Evolutionary conservation across 2,113 vertebrate species (phyloP).

Genomic region (Synodontis membranacea): DNA sequence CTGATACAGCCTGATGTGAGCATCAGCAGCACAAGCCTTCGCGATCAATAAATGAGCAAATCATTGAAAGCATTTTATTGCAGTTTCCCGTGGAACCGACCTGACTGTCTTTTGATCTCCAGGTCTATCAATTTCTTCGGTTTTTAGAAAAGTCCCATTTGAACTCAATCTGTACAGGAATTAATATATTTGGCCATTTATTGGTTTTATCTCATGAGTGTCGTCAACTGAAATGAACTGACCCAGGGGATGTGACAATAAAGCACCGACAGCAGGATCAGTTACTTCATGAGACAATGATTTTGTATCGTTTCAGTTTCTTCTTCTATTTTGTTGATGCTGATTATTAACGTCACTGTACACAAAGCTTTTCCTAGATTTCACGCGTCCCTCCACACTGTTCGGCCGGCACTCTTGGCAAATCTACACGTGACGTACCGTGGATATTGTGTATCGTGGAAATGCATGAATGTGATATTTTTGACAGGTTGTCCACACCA

Average conservation of each 20-base stretch:
- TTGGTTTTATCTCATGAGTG: background rate
- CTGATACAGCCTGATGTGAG: background rate
- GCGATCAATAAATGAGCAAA: conserved; percentile 4
- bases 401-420: background rate
- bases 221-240: background rate
- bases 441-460: background rate
- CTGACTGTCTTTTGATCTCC: background rate
- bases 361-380: background rate
- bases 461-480: background rate
- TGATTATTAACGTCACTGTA: background rate
- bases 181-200: background rate
- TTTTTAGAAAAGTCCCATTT: background rate
- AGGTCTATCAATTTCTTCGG: background rate
- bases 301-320: background rate
- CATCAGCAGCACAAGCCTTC: background rate
- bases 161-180: background rate
- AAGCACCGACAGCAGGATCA: background rate
- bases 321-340: background rate
- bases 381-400: background rate
- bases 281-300: background rate
- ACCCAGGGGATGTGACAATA: background rate
- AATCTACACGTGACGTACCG: background rate
- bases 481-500: background rate
- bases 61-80: background rate
- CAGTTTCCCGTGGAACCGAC: background rate